Base-by-base conservation (phyloP, 2,888 invertebrate species). In the Cremastobaeus sp. region DNA sequence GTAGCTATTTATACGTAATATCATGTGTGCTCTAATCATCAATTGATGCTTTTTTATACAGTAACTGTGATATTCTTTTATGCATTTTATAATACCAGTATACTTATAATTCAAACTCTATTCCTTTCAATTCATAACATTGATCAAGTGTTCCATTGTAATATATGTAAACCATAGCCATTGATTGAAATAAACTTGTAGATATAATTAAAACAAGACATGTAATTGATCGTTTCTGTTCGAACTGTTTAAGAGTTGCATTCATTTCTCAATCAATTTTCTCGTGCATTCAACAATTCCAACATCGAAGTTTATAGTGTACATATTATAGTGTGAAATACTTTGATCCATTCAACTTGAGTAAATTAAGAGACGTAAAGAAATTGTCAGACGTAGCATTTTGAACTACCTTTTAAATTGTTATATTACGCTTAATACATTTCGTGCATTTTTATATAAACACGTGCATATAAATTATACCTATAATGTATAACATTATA, bases 231-330 rank as follows among this genome's bases (percentile, higher is more conserved):
- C 3, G 8, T 8, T 25, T 25, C 8, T 25, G 25, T 25, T 25
- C 8, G 4, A 25, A 25, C 25, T 25, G 8, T 25, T 25, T 25
- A 3, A 25, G 3, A 8, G 8, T 3, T 8, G 8, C 8, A 25
- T 25, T 8, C 25, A 25, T 25, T 25, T 5, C 25, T 5, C 8
- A 25, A 25, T 5, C n/a, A 4, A 25, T 15, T 41, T 8, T 18
- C 17, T 17, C 39, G 12, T n/a, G 14, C 14, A 57, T 45, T 39
- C 28, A 34, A 12, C 50, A 50, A n/a, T n/a, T n/a, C n/a, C n/a
- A n/a, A 68, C 66, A 66, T 57, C 59, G 68, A 68, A 52, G 8
- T 52, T 68, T 37, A 17, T 35, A 59, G 59, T 68, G 66, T 68
- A 57, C 30, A 57, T 57, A 57, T 5, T 32, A 18, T 28, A 15